A percentile compares a stretch with the other conserved stretches of the same genome.
phyloP scores from a whole-genome alignment of 2,797 vertebrate genomes.

The Glossophaga mutica region DNA sequence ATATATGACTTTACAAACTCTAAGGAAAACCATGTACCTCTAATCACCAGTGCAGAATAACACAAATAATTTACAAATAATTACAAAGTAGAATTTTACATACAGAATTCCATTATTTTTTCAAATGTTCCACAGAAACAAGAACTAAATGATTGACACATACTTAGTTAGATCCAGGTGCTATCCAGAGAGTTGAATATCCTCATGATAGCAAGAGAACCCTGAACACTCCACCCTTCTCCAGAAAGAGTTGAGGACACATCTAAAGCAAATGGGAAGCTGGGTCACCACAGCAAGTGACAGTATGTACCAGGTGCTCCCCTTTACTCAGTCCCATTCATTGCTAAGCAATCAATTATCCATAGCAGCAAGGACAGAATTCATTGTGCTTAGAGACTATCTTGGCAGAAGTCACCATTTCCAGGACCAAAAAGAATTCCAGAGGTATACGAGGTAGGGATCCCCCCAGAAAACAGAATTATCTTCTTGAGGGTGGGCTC shows the following conservation, averaged over 20 bases:
- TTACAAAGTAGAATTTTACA: background rate
- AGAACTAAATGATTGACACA: background rate
- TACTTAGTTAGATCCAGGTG: background rate
- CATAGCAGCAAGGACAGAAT: background rate
- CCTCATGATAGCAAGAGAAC: background rate
- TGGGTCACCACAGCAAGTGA: background rate
- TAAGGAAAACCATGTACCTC: background rate
- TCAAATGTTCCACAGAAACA: background rate
- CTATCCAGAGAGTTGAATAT: background rate
- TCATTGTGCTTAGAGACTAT: background rate
- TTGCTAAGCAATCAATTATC: background rate
- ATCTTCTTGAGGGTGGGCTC: background rate
- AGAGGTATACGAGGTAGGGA: background rate
- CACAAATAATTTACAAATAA: background rate
- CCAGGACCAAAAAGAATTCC: background rate
- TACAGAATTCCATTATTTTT: background rate
- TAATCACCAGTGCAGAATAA: background rate
- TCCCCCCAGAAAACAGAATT: background rate
- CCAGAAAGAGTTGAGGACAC: background rate
- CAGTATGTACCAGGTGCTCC: background rate
- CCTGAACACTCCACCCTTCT: background rate
- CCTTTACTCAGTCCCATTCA: background rate
- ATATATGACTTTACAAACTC: background rate
- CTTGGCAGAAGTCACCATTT: background rate
- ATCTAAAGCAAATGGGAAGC: background rate